phyloP scores from a whole-genome alignment of 2,888 invertebrate genomes.

The Meteorus cinctellus region DNA sequence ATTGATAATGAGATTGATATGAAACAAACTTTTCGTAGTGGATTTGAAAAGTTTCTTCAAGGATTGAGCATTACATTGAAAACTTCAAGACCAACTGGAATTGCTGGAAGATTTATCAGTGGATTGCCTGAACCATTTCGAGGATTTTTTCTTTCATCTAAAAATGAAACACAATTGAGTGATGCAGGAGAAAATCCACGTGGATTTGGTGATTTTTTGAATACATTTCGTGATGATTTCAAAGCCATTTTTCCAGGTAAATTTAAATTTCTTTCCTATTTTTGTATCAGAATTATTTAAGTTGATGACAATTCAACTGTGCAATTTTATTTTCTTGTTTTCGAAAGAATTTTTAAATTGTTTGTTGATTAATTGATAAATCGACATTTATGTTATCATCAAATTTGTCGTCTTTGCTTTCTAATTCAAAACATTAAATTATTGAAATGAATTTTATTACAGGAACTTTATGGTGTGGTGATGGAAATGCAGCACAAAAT shows the following conservation, averaged over 20 bases:
- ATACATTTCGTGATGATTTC: conserved; percentile 75
- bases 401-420: no score
- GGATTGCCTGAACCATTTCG: conserved; percentile 31
- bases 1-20: conserved; percentile 39
- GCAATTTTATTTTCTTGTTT: no score
- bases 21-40: conserved; percentile 42
- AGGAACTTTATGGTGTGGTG: conserved; percentile 87
- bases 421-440: no score
- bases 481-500: conserved; percentile 78
- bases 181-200: neutral
- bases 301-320: no score
- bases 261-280: no score
- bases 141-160: neutral
- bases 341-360: no score
- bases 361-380: no score
- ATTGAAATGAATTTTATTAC: neutral
- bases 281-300: no score
- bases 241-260: conserved; percentile 78
- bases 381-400: no score
- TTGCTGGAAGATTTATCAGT: conserved; percentile 23
- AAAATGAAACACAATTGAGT: neutral
- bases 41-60: conserved; percentile 49
- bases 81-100: conserved; percentile 20
- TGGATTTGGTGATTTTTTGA: conserved; percentile 73
- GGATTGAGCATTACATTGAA: conserved; percentile 34